A percentile compares a stretch with the other conserved stretches of the same genome.
These are phyloP conservation scores for Pipistrellus pygmaeus DNA, from an alignment of 2,797 vertebrate species.

Conservation along the genomic window DNA sequence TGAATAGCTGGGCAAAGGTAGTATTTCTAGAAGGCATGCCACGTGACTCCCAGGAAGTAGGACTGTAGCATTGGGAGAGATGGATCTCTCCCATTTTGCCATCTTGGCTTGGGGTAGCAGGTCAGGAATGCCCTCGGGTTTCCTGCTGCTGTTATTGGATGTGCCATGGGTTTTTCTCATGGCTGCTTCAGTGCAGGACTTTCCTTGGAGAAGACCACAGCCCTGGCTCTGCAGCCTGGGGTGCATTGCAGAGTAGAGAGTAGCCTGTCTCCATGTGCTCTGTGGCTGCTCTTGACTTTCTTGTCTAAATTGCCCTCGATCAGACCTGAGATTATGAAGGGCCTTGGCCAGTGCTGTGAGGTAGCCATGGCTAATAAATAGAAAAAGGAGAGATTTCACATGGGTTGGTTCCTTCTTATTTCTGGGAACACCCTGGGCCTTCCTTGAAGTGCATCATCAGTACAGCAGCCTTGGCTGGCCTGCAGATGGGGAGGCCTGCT, in stretches of 20 bases:
- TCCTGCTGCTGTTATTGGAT: not conserved
- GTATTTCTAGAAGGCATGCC: not conserved
- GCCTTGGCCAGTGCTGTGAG: not conserved
- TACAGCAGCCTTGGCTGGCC: not conserved
- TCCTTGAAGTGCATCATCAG: not conserved
- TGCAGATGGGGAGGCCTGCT: constrained; percentile 62
- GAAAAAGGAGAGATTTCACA: not conserved
- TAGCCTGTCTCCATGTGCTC: not conserved
- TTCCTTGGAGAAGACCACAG: not conserved
- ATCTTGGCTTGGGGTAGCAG: not conserved
- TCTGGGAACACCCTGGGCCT: constrained; percentile 33
- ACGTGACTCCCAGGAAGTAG: not conserved
- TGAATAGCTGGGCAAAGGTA: not conserved
- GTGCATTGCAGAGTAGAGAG: not conserved
- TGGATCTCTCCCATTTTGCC: not conserved
- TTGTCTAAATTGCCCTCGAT: constrained; percentile 33
- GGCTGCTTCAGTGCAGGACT: not conserved
- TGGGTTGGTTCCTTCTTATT: not conserved
- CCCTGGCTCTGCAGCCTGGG: not conserved
- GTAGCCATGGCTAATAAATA: not conserved
- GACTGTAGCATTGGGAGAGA: not conserved
- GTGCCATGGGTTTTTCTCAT: not conserved
- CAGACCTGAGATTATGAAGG: constrained; percentile 37
- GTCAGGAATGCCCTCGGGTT: not conserved
- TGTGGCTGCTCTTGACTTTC: constrained; percentile 20